Evolutionary conservation across 2,113 vertebrate genomes (phyloP).

Genomic region (Xiphophorus couchianus): DNA sequence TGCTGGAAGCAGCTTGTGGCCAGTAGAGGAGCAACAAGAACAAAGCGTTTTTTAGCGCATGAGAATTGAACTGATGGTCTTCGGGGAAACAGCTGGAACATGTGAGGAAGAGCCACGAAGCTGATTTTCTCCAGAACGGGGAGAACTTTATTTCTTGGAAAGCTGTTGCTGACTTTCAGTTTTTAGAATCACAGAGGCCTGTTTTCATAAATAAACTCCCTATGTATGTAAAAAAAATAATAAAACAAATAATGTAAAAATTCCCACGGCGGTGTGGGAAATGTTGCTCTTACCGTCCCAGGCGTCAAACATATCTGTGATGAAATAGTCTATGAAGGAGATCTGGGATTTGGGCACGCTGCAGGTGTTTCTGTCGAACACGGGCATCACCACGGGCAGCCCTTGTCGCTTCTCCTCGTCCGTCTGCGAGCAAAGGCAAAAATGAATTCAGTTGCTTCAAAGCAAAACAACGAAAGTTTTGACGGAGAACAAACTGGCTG

Average conservation of each 20-base stretch:
- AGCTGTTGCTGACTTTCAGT: background rate
- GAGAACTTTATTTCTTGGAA: slow-evolving; percentile 3
- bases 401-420: slow-evolving; percentile 96
- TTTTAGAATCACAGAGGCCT: background rate
- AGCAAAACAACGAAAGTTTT: background rate
- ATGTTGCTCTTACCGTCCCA: slow-evolving; percentile 89
- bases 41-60: background rate
- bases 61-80: background rate
- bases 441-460: background rate
- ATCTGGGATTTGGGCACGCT: slow-evolving; percentile 98
- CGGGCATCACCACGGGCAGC: slow-evolving; percentile 96
- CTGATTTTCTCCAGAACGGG: background rate
- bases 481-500: background rate
- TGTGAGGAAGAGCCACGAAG: background rate
- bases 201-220: background rate
- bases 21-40: background rate
- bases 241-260: background rate
- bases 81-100: slow-evolving; percentile 1
- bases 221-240: too few species aligned
- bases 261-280: background rate
- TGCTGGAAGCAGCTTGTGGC: background rate
- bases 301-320: slow-evolving; percentile 96
- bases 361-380: slow-evolving; percentile 95
- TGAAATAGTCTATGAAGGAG: slow-evolving; percentile 98
- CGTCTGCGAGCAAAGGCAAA: slow-evolving; percentile 80